Base-by-base conservation (phyloP, 1,140 invertebrate genomes). In the Rhagoletis zephyria region DNA sequence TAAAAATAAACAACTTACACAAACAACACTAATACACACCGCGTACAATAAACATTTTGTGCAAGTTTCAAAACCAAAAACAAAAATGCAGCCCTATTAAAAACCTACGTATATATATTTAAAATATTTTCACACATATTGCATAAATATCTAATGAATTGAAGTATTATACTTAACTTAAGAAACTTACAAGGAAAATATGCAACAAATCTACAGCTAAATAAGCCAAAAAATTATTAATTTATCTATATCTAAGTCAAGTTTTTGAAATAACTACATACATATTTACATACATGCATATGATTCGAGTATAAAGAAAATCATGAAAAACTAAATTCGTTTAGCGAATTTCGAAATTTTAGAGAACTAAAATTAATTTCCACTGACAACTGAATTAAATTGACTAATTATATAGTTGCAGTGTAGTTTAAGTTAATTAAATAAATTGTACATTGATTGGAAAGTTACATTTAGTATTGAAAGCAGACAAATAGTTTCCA, bases 151-250 rank as follows among this genome's bases (percentile, higher is more conserved):
- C 48, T 56, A 59, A 81, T 81, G 6, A 81, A 81, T 77, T 77
- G 40, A 56, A 56, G 4, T 48, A 81, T 19, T 56, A 81, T 30
- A 12, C 2, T 56, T 81, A 40, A 77, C 42, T 45, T 48, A 51
- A 81, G 14, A 56, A 30, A 30, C 30, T 6, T 56, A 19, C 16
- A 56, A 19, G 56, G 48, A 3, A 81, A 56, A 81, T 56, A 81
- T 81, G 74, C 45, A 81, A 81, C 48, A 59, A 81, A 19, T 81
- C 74, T 81, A 81, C 74, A 81, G 74, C 74, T 81, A 81, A 81
- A 56, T 81, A 81, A 81, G 48, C 74, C 74, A 81, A 81, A 81
- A 77, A 81, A 74, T 56, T 16, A 30, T 19, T 81, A 48, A 56
- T 81, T 81, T 45, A 40, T 12, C 48, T n/a, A n/a, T 16, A 77